Percentiles rank a stretch among this genome's conserved stretches.
These are phyloP conservation scores for Hypolimnas misippus DNA, from an alignment of 2,888 invertebrate genomes.

Conservation along the genomic window DNA sequence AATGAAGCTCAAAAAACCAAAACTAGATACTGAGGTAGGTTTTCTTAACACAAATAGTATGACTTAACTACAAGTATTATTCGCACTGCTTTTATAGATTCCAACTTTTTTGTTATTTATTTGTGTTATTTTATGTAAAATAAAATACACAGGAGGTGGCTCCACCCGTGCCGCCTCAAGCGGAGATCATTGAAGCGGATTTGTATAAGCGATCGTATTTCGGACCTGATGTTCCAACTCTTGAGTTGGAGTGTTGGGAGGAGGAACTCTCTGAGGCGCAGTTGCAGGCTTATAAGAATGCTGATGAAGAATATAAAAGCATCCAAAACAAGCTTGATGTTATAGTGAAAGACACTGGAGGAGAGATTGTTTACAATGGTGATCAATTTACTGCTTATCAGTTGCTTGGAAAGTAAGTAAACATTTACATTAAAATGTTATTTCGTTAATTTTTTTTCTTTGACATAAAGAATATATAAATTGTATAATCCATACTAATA, in stretches of 20 bases:
- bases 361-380: conserved; percentile 87
- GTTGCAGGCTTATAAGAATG: conserved; percentile 84
- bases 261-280: conserved; percentile 89
- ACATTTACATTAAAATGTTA: not conserved
- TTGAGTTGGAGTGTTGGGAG: conserved; percentile 88
- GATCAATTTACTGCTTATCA: conserved; percentile 87
- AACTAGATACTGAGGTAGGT: conserved; percentile 64
- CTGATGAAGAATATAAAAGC: conserved; percentile 87
- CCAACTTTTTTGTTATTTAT: too few relatives aligned
- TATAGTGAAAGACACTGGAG: conserved; percentile 83
- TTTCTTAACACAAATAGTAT: not conserved
- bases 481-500: too few relatives aligned
- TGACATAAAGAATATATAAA: too few relatives aligned
- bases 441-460: not conserved
- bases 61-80: too few relatives aligned
- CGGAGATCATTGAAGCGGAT: conserved; percentile 78
- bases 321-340: conserved; percentile 85
- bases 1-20: conserved; percentile 72
- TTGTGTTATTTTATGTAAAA: not conserved
- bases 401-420: conserved; percentile 82
- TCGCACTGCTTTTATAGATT: too few relatives aligned
- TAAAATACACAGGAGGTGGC: conserved; percentile 40
- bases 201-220: conserved; percentile 77
- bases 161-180: conserved; percentile 63
- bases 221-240: conserved; percentile 80